Percentiles rank a stretch among this genome's conserved stretches.
Evolutionary conservation across 1,140 invertebrate species (phyloP).

Genomic region (Antheraea pernyi): DNA sequence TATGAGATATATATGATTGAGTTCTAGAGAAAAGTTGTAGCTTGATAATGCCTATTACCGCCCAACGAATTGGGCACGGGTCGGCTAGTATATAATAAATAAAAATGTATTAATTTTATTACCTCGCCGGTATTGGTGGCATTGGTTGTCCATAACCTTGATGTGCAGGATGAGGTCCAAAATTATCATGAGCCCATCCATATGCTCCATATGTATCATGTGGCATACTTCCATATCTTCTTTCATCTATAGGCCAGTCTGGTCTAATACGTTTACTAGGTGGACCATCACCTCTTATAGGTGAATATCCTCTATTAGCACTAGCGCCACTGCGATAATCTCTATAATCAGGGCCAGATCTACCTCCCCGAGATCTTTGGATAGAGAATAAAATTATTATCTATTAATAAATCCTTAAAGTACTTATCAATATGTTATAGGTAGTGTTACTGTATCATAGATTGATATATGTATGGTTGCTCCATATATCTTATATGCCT

Average conservation of each 20-base stretch:
- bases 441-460: no score
- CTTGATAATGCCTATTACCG: no score
- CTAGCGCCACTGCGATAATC: slow-evolving; percentile 83
- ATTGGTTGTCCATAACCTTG: slow-evolving; percentile 75
- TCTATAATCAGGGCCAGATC: slow-evolving; percentile 84
- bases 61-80: no score
- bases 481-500: no score
- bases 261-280: slow-evolving; percentile 89
- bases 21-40: no score
- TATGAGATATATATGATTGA: no score
- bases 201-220: slow-evolving; percentile 77
- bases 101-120: slow-evolving; percentile 8
- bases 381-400: slow-evolving; percentile 2
- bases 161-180: slow-evolving; percentile 73
- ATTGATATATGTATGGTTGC: no score
- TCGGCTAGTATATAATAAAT: no score
- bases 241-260: slow-evolving; percentile 84
- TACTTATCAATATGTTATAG: no score
- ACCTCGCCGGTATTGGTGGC: slow-evolving; percentile 74
- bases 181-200: slow-evolving; percentile 77
- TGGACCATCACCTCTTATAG: slow-evolving; percentile 87
- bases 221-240: slow-evolving; percentile 72
- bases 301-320: slow-evolving; percentile 84
- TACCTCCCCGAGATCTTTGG: slow-evolving; percentile 64
- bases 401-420: no score